phyloP scores from a whole-genome alignment of 2,888 invertebrate genomes.

The Mimachlamys varia region DNA sequence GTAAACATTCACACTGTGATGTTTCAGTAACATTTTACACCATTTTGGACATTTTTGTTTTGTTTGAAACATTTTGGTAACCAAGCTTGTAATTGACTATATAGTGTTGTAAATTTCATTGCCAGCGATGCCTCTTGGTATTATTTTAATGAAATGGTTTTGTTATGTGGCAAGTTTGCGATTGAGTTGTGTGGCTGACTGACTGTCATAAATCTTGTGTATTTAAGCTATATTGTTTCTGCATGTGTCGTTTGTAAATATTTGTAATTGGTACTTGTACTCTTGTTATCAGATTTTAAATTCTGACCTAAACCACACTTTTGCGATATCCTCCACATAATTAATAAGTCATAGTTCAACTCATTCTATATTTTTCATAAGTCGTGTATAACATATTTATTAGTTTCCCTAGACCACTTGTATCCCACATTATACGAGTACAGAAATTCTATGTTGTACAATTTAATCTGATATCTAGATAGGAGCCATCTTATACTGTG shows the following conservation, averaged over 20 bases:
- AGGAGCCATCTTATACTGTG: not conserved
- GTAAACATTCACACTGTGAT: not conserved
- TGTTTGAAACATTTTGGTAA: not conserved
- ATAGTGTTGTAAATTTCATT: not conserved
- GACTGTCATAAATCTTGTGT: not conserved
- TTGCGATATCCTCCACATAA: conserved; percentile 10
- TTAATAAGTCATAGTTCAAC: not conserved
- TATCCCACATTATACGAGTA: no score
- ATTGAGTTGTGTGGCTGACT: not conserved
- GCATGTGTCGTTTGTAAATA: conserved; percentile 15
- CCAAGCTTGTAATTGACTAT: not conserved
- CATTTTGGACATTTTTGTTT: not conserved
- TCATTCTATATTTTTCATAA: not conserved
- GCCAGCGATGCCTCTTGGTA: not conserved
- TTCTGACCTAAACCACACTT: not conserved
- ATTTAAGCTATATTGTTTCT: conserved; percentile 2
- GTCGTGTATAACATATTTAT: not conserved
- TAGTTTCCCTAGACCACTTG: not conserved
- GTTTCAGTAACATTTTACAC: not conserved
- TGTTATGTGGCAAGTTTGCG: not conserved
- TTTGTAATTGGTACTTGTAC: not conserved
- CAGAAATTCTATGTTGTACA: no score
- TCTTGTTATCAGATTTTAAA: conserved; percentile 26
- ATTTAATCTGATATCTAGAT: not conserved
- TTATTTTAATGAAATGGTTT: not conserved